Evolutionary conservation across 2,888 invertebrate species (phyloP), one percentile per base, ranked within the genome.

Genomic region (Emmelina monodactyla): DNA sequence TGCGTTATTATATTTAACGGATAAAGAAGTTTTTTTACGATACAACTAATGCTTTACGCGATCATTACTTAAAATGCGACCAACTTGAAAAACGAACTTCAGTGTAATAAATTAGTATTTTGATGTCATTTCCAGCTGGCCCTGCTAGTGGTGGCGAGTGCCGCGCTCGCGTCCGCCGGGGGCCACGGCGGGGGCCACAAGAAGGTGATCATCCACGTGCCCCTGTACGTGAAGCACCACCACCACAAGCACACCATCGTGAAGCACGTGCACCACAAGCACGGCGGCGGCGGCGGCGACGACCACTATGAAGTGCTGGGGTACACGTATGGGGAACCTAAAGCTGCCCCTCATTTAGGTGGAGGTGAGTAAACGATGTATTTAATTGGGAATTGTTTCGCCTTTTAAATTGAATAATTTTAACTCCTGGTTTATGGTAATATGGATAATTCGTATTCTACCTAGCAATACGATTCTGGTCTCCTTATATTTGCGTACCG

Each of bases 201-300:
- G 52, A 88, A 88, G 53, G 87, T 90, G 44, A 82, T 90, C 51
- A 90, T 91, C 59, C 90, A 91, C 67, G 89, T 91, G 33, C 91
- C 91, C 1, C 82, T 88, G 60, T 87, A 87, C 62, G 83, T 91
- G 45, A 89, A 91, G 55, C 87, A 87, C 43, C 84, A 88, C 51
- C 88, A 90, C 50, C 89, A 90, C 53, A 90, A 88, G 35, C 89
- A 89, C 56, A 91, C 90, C 29, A 84, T 88, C 29, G 87, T 87
- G 45, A 89, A 90, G 52, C 88, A 89, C 56, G 72, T 89, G 15
- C 87, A 86, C 50, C 86, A 86, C 51, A 82, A 82, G 43, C 80
- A 82, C 22, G 83, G 82, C 2, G 82, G 78, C 31, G 83, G 82
- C 25, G 81, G 80, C 4, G 73, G 78, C 16, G 83, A 79, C 28